Evolutionary conservation across 2,888 invertebrate species (phyloP).

Genomic region (Meandrusa payeni): DNA sequence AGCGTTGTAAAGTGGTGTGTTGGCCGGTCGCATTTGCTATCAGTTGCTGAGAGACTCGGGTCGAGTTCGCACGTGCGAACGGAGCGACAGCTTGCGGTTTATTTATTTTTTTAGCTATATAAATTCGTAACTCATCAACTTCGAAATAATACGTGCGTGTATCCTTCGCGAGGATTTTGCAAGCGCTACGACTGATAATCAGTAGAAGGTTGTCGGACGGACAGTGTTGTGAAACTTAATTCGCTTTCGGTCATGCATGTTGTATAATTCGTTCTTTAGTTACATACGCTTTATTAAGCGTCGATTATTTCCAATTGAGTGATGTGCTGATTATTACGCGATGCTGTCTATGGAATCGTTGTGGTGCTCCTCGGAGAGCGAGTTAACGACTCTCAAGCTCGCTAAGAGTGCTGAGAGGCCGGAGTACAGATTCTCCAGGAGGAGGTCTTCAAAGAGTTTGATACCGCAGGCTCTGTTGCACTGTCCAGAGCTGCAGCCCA

Average conservation of each 20-base stretch:
- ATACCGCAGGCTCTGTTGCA: constrained; percentile 71
- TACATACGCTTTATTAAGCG: constrained; percentile 9
- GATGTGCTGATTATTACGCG: constrained; percentile 35
- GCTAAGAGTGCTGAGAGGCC: constrained; percentile 81
- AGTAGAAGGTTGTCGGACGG: constrained; percentile 45
- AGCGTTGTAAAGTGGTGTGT: constrained; percentile 41
- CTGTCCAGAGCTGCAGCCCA: constrained; percentile 54
- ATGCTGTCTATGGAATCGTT: constrained; percentile 79
- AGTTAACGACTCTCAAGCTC: constrained; percentile 82
- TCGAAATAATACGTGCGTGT: constrained; percentile 45
- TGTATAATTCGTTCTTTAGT: constrained; percentile 14
- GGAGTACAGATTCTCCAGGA: constrained; percentile 76
- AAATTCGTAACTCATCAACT: constrained; percentile 46
- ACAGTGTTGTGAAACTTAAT: constrained; percentile 56
- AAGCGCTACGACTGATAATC: constrained; percentile 43
- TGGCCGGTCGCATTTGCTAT: constrained; percentile 23
- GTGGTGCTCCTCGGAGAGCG: constrained; percentile 84
- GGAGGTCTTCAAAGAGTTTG: constrained; percentile 62
- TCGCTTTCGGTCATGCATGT: constrained; percentile 34
- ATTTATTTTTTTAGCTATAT: constrained; percentile 39
- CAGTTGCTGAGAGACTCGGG: constrained; percentile 38
- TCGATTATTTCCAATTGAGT: constrained; percentile 20
- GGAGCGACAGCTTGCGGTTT: constrained; percentile 26
- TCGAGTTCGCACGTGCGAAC: constrained; percentile 40
- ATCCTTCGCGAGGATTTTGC: constrained; percentile 53